Conservation (phyloP, 1,140 invertebrate genomes). For the Drosophila rufa region DNA sequence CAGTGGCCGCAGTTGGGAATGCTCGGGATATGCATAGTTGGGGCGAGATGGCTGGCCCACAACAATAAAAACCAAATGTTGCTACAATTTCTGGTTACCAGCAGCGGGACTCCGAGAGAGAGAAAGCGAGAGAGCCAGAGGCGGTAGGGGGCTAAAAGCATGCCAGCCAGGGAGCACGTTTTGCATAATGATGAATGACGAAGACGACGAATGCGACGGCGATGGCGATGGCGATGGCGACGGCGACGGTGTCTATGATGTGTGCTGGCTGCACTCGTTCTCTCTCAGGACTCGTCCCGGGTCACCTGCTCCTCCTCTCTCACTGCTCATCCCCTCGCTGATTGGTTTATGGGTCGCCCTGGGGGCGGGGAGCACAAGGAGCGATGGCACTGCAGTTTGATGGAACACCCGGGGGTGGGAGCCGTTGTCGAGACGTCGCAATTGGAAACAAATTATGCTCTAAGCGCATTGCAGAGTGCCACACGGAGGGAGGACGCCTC, state of each 20-base stretch:
- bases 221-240: slow-evolving; percentile 13
- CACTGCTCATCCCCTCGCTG: slow-evolving; percentile 29
- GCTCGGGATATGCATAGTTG: slow-evolving; percentile 19
- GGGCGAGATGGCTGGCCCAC: slow-evolving; percentile 32
- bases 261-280: slow-evolving; percentile 48
- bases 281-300: slow-evolving; percentile 9
- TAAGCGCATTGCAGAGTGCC: slow-evolving; percentile 59
- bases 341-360: slow-evolving; percentile 70
- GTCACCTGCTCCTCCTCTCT: background rate
- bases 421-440: slow-evolving; percentile 53
- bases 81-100: slow-evolving; percentile 58
- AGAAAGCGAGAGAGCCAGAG: slow-evolving; percentile 13
- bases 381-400: slow-evolving; percentile 37
- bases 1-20: slow-evolving; percentile 65
- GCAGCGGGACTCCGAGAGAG: background rate
- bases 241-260: slow-evolving; percentile 45
- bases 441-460: slow-evolving; percentile 83
- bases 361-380: slow-evolving; percentile 35
- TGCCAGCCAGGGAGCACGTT: slow-evolving; percentile 70
- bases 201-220: slow-evolving; percentile 56
- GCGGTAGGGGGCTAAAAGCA: slow-evolving; percentile 57
- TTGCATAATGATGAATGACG: slow-evolving; percentile 83
- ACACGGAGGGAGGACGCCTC: background rate
- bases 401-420: slow-evolving; percentile 14
- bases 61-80: slow-evolving; percentile 83